phyloP scores from a whole-genome alignment of 2,113 vertebrate genomes.

The Holacanthus passer region DNA sequence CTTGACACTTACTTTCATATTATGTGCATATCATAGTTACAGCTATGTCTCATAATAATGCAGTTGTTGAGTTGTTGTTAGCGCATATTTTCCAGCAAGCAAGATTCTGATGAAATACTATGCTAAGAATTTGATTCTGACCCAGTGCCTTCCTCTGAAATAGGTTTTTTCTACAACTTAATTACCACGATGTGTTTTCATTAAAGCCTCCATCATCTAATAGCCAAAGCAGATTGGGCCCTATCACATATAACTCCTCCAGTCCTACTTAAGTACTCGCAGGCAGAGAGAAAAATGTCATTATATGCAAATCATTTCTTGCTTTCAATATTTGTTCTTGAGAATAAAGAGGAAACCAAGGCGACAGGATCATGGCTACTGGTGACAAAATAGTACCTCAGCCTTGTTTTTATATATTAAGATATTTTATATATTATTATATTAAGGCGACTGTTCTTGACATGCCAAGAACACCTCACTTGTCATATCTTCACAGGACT shows the following conservation, averaged over 20 bases:
- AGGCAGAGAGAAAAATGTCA: neutral
- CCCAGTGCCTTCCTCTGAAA: neutral
- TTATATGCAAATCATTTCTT: neutral
- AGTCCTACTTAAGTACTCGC: neutral
- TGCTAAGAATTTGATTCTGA: too few relatives aligned
- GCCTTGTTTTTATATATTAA: neutral
- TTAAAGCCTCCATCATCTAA: neutral
- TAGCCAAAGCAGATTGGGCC: too few relatives aligned
- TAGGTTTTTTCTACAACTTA: neutral
- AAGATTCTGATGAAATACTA: neutral
- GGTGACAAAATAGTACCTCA: neutral
- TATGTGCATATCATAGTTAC: neutral
- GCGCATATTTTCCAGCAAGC: too few relatives aligned
- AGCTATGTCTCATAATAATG: neutral
- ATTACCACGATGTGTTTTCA: neutral
- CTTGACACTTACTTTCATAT: neutral
- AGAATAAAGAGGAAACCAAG: neutral
- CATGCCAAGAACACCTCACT: neutral
- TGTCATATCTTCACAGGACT: neutral
- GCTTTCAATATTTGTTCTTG: neutral
- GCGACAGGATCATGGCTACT: neutral
- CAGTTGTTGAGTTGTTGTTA: neutral
- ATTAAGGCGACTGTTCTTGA: neutral
- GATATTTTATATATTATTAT: too few relatives aligned
- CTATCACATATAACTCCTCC: too few relatives aligned